phyloP scores from a whole-genome alignment of 2,888 invertebrate genomes.

The Cecidostiba fungosa region DNA sequence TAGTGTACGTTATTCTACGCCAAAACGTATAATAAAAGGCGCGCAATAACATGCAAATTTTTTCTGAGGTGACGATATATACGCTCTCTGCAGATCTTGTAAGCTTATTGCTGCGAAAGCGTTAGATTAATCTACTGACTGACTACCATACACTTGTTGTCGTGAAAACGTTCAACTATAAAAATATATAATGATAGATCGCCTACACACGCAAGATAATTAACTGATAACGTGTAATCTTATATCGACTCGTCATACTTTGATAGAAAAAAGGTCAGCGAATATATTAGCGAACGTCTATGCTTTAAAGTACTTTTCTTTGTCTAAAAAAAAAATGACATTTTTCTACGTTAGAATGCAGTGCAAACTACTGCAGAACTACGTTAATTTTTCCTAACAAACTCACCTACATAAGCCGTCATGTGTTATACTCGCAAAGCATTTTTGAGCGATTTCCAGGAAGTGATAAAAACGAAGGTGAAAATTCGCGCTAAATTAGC shows the following conservation, averaged over 20 bases:
- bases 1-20: not conserved
- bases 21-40: not conserved
- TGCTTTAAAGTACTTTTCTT: not conserved
- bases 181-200: not conserved
- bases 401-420: not conserved
- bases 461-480: not conserved
- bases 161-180: not conserved
- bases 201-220: not conserved
- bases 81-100: too few species aligned
- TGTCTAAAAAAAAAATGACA: too few species aligned
- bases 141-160: not conserved
- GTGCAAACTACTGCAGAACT: not conserved
- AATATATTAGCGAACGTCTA: not conserved
- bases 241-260: not conserved
- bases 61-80: too few species aligned
- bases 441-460: not conserved
- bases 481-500: not conserved
- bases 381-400: not conserved
- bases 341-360: too few species aligned
- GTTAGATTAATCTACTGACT: too few species aligned
- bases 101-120: too few species aligned
- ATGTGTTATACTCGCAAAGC: not conserved
- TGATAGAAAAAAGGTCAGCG: not conserved
- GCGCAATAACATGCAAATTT: not conserved
- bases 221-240: conserved; percentile 5